A percentile compares a stretch with the other conserved stretches of the same genome.
Evolutionary conservation across 2,797 vertebrate species (phyloP).

Genomic region (Pipistrellus kuhlii): DNA sequence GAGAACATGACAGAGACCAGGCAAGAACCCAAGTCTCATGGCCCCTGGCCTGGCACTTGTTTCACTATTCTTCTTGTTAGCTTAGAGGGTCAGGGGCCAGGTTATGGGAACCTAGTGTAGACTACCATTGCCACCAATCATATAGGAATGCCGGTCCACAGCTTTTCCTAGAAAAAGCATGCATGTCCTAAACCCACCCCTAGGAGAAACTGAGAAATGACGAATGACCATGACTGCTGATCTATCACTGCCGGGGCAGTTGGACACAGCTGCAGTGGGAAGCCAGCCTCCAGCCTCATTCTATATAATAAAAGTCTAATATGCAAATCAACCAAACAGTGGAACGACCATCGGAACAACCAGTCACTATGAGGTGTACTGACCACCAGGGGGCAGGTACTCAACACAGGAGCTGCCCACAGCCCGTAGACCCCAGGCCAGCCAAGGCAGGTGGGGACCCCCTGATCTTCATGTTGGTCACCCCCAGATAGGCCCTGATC

Average conservation of each 20-base stretch:
- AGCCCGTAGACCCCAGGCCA: no score
- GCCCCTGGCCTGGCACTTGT: neutral
- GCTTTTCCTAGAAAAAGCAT: slow-evolving; percentile 10
- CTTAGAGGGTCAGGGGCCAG: neutral
- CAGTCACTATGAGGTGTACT: no score
- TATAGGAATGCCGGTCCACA: neutral
- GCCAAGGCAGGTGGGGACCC: no score
- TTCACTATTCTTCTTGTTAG: neutral
- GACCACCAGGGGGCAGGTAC: no score
- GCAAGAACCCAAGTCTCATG: neutral
- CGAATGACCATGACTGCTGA: neutral
- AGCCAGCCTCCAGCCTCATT: neutral
- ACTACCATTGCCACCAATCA: neutral
- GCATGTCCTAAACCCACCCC: neutral
- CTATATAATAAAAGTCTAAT: neutral
- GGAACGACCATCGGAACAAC: no score
- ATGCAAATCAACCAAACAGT: no score
- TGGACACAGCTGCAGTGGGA: neutral
- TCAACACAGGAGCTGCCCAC: no score
- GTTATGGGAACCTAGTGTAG: neutral
- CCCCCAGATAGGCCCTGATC: no score
- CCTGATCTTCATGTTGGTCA: no score
- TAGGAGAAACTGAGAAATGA: neutral
- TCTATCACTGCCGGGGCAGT: neutral
- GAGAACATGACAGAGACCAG: neutral